Conservation (phyloP, 2,888 invertebrate genomes). For the Chrysolina haemoptera region DNA sequence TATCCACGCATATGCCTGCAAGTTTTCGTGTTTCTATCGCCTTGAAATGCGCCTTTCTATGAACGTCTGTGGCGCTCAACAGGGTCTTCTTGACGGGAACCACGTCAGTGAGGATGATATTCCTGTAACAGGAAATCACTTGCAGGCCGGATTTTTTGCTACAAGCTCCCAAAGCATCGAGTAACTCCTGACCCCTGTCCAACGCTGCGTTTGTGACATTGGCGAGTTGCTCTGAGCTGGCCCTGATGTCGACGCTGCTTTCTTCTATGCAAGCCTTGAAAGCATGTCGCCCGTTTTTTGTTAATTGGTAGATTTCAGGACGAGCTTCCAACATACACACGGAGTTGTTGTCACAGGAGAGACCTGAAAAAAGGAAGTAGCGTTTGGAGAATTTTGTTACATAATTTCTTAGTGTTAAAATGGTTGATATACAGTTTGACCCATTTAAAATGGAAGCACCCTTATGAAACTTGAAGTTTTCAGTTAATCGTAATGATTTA, state of each 20-base stretch:
- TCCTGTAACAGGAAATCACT: conserved; percentile 59
- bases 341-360: conserved; percentile 50
- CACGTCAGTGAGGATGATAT: conserved; percentile 59
- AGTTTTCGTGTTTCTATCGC: conserved; percentile 56
- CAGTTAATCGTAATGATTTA: too few relatives aligned
- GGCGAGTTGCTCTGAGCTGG: background rate
- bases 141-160: conserved; percentile 57
- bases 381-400: background rate
- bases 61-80: conserved; percentile 59
- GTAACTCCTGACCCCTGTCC: conserved; percentile 55
- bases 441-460: too few relatives aligned
- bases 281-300: conserved; percentile 46
- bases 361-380: conserved; percentile 40
- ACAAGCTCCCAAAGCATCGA: conserved; percentile 59
- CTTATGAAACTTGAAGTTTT: too few relatives aligned
- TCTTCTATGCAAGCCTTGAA: conserved; percentile 48
- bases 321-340: conserved; percentile 51
- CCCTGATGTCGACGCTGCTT: conserved; percentile 27
- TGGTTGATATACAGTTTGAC: too few relatives aligned
- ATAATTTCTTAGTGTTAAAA: too few relatives aligned
- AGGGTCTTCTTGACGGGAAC: conserved; percentile 60
- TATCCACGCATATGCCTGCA: conserved; percentile 61
- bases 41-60: conserved; percentile 58
- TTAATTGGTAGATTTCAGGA: conserved; percentile 49
- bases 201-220: conserved; percentile 54